Evolutionary conservation across 2,797 vertebrate species (phyloP).

Genomic region (Botia almorhae): DNA sequence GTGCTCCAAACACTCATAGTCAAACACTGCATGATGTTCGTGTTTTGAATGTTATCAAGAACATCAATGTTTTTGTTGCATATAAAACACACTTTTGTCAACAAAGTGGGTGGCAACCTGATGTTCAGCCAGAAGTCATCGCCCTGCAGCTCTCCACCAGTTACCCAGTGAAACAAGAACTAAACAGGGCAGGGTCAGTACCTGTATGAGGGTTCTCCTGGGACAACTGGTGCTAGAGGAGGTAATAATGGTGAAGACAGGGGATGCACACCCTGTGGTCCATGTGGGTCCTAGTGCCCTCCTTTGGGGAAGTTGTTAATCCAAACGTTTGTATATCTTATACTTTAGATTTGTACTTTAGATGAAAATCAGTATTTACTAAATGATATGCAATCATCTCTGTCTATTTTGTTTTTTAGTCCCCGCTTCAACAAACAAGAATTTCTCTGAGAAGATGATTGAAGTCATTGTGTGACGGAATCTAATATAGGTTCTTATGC

Average conservation of each 20-base stretch:
- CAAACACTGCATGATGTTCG: conserved; percentile 42
- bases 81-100: conserved; percentile 1
- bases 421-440: neutral
- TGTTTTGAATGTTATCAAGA: conserved; percentile 48
- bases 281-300: neutral
- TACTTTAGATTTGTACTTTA: no score
- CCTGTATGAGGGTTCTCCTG: neutral
- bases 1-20: conserved; percentile 29
- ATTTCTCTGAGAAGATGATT: neutral
- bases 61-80: conserved; percentile 33
- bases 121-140: neutral
- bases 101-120: conserved; percentile 23
- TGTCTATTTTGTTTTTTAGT: conserved; percentile 4
- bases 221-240: neutral
- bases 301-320: neutral
- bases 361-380: neutral
- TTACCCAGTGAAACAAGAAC: neutral
- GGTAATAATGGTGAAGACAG: neutral
- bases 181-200: neutral
- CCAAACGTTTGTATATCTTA: no score
- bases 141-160: neutral
- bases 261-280: neutral
- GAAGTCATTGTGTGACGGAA: neutral
- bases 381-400: neutral
- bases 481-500: neutral